phyloP scores from a whole-genome alignment of 2,797 vertebrate genomes.

The Iguana delicatissima region DNA sequence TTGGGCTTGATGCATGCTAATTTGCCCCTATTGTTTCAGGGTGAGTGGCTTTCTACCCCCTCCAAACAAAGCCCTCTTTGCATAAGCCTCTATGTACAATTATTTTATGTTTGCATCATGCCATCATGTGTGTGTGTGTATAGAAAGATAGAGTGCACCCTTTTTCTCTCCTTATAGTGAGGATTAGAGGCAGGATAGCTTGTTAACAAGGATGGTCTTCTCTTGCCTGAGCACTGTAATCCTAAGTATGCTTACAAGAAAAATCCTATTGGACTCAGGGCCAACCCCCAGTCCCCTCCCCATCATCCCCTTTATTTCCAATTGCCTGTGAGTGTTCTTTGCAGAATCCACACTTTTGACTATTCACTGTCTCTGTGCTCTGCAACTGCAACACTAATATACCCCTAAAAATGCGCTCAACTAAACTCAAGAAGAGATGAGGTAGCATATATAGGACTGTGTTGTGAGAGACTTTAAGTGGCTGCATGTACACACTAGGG shows the following conservation, averaged over 20 bases:
- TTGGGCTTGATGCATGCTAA: conserved; percentile 85
- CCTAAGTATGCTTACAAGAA: background rate
- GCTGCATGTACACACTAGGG: background rate
- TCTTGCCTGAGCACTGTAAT: conserved; percentile 66
- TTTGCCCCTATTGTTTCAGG: conserved; percentile 88
- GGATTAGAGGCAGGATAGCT: conserved; percentile 71
- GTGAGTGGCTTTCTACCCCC: conserved; percentile 88
- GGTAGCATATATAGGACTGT: background rate
- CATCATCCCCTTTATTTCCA: background rate
- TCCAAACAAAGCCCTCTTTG: conserved; percentile 85
- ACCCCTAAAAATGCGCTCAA: background rate
- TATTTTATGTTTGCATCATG: conserved; percentile 82
- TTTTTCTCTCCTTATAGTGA: conserved; percentile 74
- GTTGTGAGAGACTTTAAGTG: background rate
- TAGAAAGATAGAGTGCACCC: conserved; percentile 68
- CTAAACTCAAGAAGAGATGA: background rate
- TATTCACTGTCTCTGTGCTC: background rate
- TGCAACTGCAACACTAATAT: background rate
- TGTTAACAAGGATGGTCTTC: conserved; percentile 62
- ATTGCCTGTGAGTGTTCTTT: background rate
- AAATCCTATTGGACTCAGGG: background rate
- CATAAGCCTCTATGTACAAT: conserved; percentile 79
- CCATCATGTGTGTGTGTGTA: conserved; percentile 73
- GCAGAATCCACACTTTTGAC: background rate
- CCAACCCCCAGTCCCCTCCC: background rate